Conservation (phyloP, 2,113 vertebrate genomes). For the Labrus mixtus region DNA sequence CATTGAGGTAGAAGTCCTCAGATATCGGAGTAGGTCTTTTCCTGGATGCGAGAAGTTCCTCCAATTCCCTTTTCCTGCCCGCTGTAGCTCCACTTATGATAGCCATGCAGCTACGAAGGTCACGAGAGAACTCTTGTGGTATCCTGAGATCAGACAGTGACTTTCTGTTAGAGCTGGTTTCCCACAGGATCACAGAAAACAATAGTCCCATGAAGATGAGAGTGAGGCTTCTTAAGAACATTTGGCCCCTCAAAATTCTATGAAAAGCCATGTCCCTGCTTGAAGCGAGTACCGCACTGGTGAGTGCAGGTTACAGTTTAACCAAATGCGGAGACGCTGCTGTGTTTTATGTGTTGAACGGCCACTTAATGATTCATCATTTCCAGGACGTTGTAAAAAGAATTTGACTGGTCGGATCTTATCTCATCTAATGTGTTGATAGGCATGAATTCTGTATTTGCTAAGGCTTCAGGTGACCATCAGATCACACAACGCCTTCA, state of each 20-base stretch:
- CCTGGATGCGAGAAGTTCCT: conserved; percentile 65
- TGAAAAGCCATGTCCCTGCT: not conserved
- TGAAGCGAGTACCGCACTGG: not conserved
- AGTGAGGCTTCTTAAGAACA: fast-evolving
- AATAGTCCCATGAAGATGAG: conserved; percentile 16
- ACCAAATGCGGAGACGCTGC: not conserved
- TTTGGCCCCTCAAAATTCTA: not conserved
- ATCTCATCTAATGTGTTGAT: not conserved
- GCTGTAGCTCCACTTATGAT: conserved; percentile 80
- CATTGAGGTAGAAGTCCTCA: conserved; percentile 81
- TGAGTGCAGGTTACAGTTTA: not conserved
- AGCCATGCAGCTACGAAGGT: conserved; percentile 79
- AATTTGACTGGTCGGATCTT: not conserved
- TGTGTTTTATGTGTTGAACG: not conserved
- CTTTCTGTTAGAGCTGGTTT: not conserved
- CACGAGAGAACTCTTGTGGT: conserved; percentile 38
- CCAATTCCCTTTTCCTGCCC: conserved; percentile 50
- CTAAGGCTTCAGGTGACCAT: too few species aligned
- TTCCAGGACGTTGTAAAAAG: too few species aligned
- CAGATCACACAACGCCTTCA: too few species aligned
- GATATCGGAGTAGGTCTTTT: conserved; percentile 11
- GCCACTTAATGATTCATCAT: not conserved
- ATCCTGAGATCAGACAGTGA: not conserved
- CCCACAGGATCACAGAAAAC: conserved; percentile 33
- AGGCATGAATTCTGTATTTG: not conserved